Evolutionary conservation across 2,113 vertebrate species (phyloP), one percentile per base, ranked within the genome.

Genomic region (Apaloderma vittatum): DNA sequence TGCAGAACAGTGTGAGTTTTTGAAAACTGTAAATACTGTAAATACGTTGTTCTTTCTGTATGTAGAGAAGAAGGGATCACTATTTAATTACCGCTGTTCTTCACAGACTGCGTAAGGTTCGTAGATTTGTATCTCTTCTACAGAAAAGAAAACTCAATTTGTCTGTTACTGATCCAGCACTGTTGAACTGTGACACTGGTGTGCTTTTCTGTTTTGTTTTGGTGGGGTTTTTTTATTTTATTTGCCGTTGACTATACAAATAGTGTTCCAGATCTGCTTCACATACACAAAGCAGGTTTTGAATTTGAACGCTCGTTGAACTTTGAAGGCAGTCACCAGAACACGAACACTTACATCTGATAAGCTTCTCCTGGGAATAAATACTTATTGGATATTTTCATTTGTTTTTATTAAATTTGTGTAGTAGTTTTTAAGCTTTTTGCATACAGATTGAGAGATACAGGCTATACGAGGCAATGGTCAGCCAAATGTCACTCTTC

Each of bases 11-110:
- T 86, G 40, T 63, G 68, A 62, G 72, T 63, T 83, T 86, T 91
- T 89, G n/a, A 84, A 68, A 81, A 21, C 54, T 94, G 81, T 96
- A 93, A 93, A 95, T 94, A 84, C 13, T 87, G 91, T 96, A 96
- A 90, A 95, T 94, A 83, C 36, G 20, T 67, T 83, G 77, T 81
- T 86, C 88, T 84, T 91, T 92, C 92, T 96, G 79, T 96, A 88
- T 71, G 82, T 91, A 77, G 92, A 83, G 65, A 84, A 73, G 72
- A 77, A 90, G 88, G 79, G 48, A 52, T 79, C 34, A 2, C 54
- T 96, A 75, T 96, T 94, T 92, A 93, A 94, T 86, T 86, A 73
- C 75, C 54, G 57, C 83, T 86, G 67, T 92, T 96, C 74, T 71
- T 68, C 86, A 88, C 49, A 76, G 76, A 84, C 55, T 81, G 58